Evolutionary conservation across 1,140 invertebrate species (phyloP).

Genomic region (Trichoplusia ni): DNA sequence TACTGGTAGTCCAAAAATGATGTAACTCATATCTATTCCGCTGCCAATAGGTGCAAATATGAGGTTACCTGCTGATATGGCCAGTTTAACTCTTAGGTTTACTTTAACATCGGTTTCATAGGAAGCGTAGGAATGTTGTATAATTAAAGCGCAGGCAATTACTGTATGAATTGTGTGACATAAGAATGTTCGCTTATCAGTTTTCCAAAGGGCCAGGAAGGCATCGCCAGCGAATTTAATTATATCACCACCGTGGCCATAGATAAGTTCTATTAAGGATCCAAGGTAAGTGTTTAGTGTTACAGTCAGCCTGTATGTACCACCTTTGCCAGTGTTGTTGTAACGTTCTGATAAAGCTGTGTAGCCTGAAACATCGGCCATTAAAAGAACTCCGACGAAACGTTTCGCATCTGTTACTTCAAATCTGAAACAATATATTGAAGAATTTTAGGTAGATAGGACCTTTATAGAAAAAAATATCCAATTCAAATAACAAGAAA

Average conservation of each 20-base stretch:
- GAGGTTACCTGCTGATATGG: slow-evolving; percentile 73
- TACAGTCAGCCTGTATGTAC: slow-evolving; percentile 84
- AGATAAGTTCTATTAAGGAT: slow-evolving; percentile 85
- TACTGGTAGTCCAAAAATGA: slow-evolving; percentile 84
- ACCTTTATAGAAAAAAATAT: too few species aligned
- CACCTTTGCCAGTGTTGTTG: slow-evolving; percentile 83
- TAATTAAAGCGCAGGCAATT: slow-evolving; percentile 84
- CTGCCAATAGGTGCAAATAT: slow-evolving; percentile 69
- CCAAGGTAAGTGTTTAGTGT: slow-evolving; percentile 86
- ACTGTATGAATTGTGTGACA: slow-evolving; percentile 83
- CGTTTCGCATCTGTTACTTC: slow-evolving; percentile 50
- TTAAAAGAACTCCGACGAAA: slow-evolving; percentile 84
- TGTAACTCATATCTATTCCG: slow-evolving; percentile 81
- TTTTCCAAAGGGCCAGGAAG: slow-evolving; percentile 85
- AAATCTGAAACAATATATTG: slow-evolving; percentile 58
- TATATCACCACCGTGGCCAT: slow-evolving; percentile 85
- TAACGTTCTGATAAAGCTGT: slow-evolving; percentile 86
- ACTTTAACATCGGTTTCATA: slow-evolving; percentile 85
- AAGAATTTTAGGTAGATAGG: too few species aligned
- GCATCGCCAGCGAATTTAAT: slow-evolving; percentile 87
- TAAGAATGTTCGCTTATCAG: slow-evolving; percentile 80
- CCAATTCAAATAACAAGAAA: too few species aligned
- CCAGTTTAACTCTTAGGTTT: slow-evolving; percentile 81
- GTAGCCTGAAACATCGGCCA: slow-evolving; percentile 86
- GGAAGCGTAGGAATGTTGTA: slow-evolving; percentile 83